Conservation (phyloP, 2,797 vertebrate genomes). For the Darevskia mixta region DNA sequence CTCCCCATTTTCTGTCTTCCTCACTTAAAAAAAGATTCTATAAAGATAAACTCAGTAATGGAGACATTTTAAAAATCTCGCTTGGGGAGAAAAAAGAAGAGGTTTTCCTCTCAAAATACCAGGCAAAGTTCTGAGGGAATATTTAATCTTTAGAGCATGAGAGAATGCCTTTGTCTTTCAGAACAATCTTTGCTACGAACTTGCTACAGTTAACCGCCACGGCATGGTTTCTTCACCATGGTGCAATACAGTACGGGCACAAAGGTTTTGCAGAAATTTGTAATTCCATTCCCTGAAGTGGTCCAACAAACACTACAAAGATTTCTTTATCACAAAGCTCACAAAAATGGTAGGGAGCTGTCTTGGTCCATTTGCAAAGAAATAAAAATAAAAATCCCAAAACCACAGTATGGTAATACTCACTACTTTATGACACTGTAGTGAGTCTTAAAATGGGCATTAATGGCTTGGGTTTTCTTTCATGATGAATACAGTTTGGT, state of each 20-base stretch:
- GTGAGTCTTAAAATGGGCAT: neutral
- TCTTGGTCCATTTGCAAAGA: neutral
- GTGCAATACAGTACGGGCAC: no score
- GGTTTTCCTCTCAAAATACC: neutral
- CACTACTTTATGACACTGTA: neutral
- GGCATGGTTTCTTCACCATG: neutral
- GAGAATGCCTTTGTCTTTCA: neutral
- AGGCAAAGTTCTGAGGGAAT: neutral
- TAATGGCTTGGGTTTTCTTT: neutral
- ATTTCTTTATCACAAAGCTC: neutral
- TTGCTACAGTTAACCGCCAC: neutral
- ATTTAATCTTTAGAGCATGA: neutral
- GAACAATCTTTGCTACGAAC: neutral
- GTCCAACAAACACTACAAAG: neutral
- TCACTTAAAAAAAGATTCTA: neutral
- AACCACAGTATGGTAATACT: neutral
- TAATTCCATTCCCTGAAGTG: neutral
- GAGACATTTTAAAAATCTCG: neutral
- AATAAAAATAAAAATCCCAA: neutral
- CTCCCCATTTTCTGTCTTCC: neutral
- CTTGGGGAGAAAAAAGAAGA: neutral
- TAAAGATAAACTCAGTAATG: neutral
- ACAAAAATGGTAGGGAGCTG: neutral
- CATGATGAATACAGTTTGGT: neutral
- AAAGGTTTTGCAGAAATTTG: conserved; percentile 17